Percentiles rank a stretch among this genome's conserved stretches.
phyloP scores from a whole-genome alignment of 2,888 invertebrate genomes.

The Brenthis ino region DNA sequence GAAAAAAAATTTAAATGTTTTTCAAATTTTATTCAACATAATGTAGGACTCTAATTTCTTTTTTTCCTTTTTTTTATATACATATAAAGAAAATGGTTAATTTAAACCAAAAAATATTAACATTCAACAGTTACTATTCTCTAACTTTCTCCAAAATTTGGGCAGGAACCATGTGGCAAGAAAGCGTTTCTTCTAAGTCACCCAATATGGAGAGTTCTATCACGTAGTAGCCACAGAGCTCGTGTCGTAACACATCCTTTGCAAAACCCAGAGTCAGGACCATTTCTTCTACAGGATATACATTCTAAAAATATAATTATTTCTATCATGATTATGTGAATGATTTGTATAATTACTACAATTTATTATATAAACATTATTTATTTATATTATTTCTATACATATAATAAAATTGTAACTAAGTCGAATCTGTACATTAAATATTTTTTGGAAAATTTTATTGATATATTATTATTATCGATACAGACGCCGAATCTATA shows the following conservation, averaged over 20 bases:
- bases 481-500: no score
- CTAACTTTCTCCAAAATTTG: constrained; percentile 30
- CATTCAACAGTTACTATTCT: constrained; percentile 36
- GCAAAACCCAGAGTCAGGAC: constrained; percentile 49
- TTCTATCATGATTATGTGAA: no score
- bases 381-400: no score
- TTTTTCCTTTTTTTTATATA: no score
- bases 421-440: no score
- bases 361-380: no score
- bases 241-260: constrained; percentile 49
- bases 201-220: constrained; percentile 41
- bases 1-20: no score
- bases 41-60: no score
- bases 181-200: constrained; percentile 34
- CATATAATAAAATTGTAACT: no score
- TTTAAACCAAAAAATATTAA: constrained; percentile 44
- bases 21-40: no score
- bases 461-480: no score
- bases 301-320: constrained; percentile 46
- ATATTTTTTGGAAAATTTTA: no score
- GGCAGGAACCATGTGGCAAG: constrained; percentile 49
- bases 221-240: constrained; percentile 55
- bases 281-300: constrained; percentile 48
- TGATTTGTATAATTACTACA: background rate
- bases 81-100: constrained; percentile 20